Evolutionary conservation across 2,113 vertebrate genomes (phyloP), one percentile per base, ranked within the genome.

Genomic region (Bostrychus sinensis): DNA sequence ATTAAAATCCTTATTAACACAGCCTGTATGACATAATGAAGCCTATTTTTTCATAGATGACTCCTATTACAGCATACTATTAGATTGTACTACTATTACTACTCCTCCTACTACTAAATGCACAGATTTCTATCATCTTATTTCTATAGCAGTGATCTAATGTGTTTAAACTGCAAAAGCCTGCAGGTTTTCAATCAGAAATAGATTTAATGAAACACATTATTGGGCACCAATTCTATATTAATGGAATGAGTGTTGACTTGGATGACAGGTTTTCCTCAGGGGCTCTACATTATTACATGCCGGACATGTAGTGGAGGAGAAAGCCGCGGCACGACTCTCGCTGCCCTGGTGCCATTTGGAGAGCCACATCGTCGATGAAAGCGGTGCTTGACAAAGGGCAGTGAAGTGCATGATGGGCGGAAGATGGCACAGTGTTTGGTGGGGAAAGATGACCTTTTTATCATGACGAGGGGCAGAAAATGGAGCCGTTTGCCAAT

Each of bases 281-380:
- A 14, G 54, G 63, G 23, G 56, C 38, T 43, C 7, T 7, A 19
- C 39, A 51, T 54, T 59, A 71, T 78, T 56, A 32, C 38, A 66
- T 55, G 25, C 32, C 68, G 69, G 56, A 66, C 72, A 58, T n/a
- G 54, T 58, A 8, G 16, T 28, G 45, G 28, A 50, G 45, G 55
- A 54, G 13, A 30, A 30, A 63, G 39, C 25, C 22, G 42, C 62
- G 63, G 38, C 72, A 56, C 25, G 28, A 14, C 38, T 56, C 37
- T n/a, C n/a, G n/a, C n/a, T n/a, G n/a, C 58, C 46, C 22, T 39
- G 1, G n/a, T 72, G 71, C 64, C 66, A 63, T 76, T 81, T 77
- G 34, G 37, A 67, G 51, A 67, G 50, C 42, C 23, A 1, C 66
- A 30, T 68, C 56, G 56, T 80, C 83, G 74, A 69, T 28, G 26